Evolutionary conservation across 2,113 vertebrate species (phyloP).

Genomic region (Ptyas mucosa): DNA sequence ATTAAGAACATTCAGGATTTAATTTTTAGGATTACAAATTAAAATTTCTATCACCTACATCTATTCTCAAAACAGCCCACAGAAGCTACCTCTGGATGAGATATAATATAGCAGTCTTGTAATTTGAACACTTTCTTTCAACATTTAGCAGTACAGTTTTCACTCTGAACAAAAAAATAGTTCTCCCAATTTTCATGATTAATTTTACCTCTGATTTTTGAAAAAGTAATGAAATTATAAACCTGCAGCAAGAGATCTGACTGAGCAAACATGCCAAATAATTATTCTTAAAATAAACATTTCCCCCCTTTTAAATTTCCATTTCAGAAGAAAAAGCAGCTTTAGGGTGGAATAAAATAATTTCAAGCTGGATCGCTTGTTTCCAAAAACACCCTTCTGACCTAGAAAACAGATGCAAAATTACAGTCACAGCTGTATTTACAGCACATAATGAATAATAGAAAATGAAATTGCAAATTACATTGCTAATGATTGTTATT

Average conservation of each 20-base stretch:
- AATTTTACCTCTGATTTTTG: constrained; percentile 11
- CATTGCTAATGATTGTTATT: constrained; percentile 68
- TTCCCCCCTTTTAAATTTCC: constrained; percentile 2
- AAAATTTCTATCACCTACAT: neutral
- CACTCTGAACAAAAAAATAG: neutral
- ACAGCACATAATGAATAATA: constrained; percentile 70
- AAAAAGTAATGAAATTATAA: constrained; percentile 16
- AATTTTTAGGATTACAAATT: neutral
- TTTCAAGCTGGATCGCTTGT: constrained; percentile 63
- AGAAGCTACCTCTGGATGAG: neutral
- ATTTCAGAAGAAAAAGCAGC: constrained; percentile 27
- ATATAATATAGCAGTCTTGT: neutral
- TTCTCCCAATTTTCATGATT: neutral
- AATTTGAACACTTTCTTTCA: neutral
- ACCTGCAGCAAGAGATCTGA: constrained; percentile 14
- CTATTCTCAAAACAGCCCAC: neutral
- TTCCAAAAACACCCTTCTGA: constrained; percentile 55
- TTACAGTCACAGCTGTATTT: constrained; percentile 74
- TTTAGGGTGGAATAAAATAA: constrained; percentile 50
- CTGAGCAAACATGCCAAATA: constrained; percentile 26
- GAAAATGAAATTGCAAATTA: constrained; percentile 71
- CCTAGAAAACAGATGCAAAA: constrained; percentile 73
- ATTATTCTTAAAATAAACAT: constrained; percentile 30
- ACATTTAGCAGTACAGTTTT: neutral
- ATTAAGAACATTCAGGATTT: neutral